Base-by-base conservation (phyloP, 1,140 invertebrate species). In the Diorhabda elongata region DNA sequence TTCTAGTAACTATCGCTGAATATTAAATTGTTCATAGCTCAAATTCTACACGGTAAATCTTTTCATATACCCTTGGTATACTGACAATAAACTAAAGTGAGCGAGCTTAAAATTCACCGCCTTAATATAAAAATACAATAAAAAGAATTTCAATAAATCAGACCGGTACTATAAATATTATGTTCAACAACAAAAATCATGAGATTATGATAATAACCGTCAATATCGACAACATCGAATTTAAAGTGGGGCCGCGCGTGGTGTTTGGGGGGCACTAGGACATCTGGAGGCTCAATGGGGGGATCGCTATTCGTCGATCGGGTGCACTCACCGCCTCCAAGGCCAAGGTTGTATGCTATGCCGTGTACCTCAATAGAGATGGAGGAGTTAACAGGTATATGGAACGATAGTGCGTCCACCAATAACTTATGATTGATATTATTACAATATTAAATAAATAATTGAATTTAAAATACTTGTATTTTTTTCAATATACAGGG, bases 291-390 rank as follows among this genome's bases (percentile, higher is more conserved):
- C 67, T 68, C 66, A 71, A 61, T 68, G 67, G 69, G 61, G 64
- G 70, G 65, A 72, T 63, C 61, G 43, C 58, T 7, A 56, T n/a
- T 43, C 61, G 60, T 44, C 41, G 61, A 59, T 67, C 68, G 71
- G 70, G 74, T 71, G 72, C 74, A 75, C 60, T 73, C 74, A 73
- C 74, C 74, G 74, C 74, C 64, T 52, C 52, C 74, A 75, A 75
- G 74, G 74, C 72, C 74, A 75, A 75, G 74, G 74, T 70, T 75
- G 69, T 65, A 62, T 68, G 63, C 72, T 58, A 69, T 73, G 71
- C 47, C 47, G 47, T 52, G 47, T 52, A n/a, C 47, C 47, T 8
- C 72, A 74, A 6, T 52, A 52, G 47, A 52, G 47, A n/a, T 52
- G 47, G 47, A 26, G 26, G 47, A 52, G n/a, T 52, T 52, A 52